phyloP scores from a whole-genome alignment of 1,140 invertebrate genomes.

The Drosophila murphyi region DNA sequence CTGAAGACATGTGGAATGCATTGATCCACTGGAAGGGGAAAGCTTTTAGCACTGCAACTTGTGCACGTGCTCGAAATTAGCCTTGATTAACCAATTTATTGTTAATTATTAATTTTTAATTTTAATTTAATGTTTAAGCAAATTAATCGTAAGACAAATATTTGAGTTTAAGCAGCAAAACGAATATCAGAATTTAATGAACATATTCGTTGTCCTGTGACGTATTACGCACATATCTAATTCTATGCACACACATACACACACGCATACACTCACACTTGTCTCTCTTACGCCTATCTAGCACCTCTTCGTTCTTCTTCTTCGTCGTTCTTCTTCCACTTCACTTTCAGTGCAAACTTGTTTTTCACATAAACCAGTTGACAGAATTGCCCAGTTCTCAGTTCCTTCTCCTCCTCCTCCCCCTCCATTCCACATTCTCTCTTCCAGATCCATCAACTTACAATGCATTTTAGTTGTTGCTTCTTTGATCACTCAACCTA shows the following conservation, averaged over 20 bases:
- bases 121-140: no score
- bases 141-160: no score
- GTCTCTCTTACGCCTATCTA: constrained; percentile 56
- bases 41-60: no score
- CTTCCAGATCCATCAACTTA: background rate
- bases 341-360: constrained; percentile 74
- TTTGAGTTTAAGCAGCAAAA: background rate
- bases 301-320: constrained; percentile 11
- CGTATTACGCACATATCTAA: constrained; percentile 15
- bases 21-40: background rate
- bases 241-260: background rate
- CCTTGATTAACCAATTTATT: no score
- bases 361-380: constrained; percentile 67
- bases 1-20: background rate
- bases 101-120: no score
- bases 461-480: constrained; percentile 13
- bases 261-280: background rate
- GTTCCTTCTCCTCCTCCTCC: background rate
- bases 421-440: background rate
- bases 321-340: constrained; percentile 41
- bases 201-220: no score
- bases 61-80: no score
- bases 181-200: background rate
- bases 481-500: constrained; percentile 2
- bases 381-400: constrained; percentile 6